Percentiles rank a stretch among this genome's conserved stretches.
phyloP scores from a whole-genome alignment of 2,113 vertebrate genomes.

The Cynopterus brachyotis region DNA sequence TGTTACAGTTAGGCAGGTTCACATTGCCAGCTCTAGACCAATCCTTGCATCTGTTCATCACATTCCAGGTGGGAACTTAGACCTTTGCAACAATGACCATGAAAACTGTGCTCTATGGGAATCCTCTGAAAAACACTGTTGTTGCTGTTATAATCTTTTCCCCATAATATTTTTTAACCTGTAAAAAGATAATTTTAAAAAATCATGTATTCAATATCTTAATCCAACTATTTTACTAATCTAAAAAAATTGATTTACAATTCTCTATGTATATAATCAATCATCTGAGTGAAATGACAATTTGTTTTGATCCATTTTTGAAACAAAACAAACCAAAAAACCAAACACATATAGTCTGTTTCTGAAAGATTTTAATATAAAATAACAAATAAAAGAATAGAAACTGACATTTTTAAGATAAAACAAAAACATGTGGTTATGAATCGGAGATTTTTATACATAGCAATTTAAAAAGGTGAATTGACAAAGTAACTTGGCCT shows the following conservation, averaged over 20 bases:
- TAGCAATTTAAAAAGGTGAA: not conserved
- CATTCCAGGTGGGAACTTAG: not conserved
- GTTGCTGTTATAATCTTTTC: not conserved
- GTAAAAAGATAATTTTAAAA: not conserved
- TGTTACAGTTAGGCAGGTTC: not conserved
- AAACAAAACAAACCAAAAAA: not conserved
- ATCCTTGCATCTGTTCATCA: not conserved
- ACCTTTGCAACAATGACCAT: not conserved
- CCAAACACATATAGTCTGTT: not conserved
- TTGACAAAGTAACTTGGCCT: not conserved
- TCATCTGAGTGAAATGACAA: not conserved
- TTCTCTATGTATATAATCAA: not conserved
- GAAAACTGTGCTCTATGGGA: not conserved
- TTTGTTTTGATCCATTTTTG: not conserved
- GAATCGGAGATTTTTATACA: not conserved
- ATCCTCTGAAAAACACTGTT: not conserved
- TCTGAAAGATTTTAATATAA: not conserved
- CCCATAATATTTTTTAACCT: not conserved
- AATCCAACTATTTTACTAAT: not conserved
- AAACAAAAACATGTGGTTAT: not conserved
- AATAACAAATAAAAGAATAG: not conserved
- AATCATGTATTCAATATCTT: not conserved
- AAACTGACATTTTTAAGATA: constrained; percentile 1
- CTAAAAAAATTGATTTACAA: not conserved
- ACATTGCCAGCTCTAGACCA: too few species aligned